Base-by-base conservation (phyloP, 2,888 invertebrate genomes). In the Xanthia togata region DNA sequence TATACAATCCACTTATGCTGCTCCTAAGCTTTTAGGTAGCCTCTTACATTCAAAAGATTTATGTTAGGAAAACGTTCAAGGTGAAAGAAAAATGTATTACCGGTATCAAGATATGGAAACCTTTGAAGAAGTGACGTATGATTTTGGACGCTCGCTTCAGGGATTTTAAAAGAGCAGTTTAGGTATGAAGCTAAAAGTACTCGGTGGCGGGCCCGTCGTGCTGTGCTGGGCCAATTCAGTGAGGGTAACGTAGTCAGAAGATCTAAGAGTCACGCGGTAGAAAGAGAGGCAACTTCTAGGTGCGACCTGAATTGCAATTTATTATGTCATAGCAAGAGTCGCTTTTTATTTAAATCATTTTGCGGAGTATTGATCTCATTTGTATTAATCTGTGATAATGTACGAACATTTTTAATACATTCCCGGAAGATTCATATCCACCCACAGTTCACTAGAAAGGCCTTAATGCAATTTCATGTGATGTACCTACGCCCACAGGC, bases 1-100 rank as follows among this genome's bases (percentile, higher is more conserved):
- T 73, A 74, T 78, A 81, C 73, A 78, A 79, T 77, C 76, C 75
- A 79, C 73, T 85, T 81, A 83, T 69, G 59, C 38, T 60, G 47
- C 63, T 74, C 38, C 76, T 70, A 59, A 76, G 76, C 82, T 73
- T 71, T 53, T 47, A 67, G 78, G 62, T 72, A 47, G 60, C 60
- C 67, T 65, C 65, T 63, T 79, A 70, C 65, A 60, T 57, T 72
- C 41, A 69, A 71, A 71, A 82, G 70, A 82, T 85, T 76, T 84
- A 72, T 70, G 67, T 68, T n/a, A 71, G 41, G 35, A 73, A 78
- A 78, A 70, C 50, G 67, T 73, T 73, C 23, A 63, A 67, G 75
- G 64, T 83, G 64, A 83, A 73, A 55, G 50, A 55, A 35, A 55
- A 73, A 73, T 55, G 47, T 64, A 47, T 75, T 70, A 65, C 64